These are phyloP conservation scores for Microctenopoma stevenorrisi DNA, from an alignment of 2,797 vertebrate species.

Conservation along the genomic window DNA sequence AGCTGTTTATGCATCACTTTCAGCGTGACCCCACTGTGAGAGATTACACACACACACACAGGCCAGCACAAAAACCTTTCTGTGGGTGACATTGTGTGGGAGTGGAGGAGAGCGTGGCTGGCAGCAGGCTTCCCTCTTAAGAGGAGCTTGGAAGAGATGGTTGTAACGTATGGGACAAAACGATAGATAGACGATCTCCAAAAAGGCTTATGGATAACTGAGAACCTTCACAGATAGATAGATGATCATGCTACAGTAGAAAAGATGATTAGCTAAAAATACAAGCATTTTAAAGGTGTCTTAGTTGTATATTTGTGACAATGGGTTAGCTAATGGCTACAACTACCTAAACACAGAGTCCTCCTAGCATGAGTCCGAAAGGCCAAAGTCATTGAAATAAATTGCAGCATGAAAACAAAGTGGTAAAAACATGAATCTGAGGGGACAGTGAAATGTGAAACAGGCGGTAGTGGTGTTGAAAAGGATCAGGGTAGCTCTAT, in stretches of 20 bases:
- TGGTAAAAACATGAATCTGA: neutral
- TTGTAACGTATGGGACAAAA: conserved; percentile 2
- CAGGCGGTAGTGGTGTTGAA: conserved; percentile 23
- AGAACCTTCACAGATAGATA: neutral
- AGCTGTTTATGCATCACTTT: conserved; percentile 59
- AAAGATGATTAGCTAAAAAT: neutral
- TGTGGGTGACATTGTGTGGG: conserved; percentile 57
- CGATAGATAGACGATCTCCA: neutral
- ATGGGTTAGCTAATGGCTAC: too few species aligned
- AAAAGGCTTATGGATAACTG: too few species aligned
- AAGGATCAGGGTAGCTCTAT: conserved; percentile 26
- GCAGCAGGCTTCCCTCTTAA: conserved; percentile 63
- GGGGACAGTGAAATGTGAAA: conserved; percentile 11
- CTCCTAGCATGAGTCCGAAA: neutral
- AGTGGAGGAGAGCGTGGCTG: conserved; percentile 53
- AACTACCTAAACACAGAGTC: too few species aligned
- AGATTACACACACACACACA: conserved; percentile 24
- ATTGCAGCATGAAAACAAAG: neutral
- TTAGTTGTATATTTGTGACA: neutral
- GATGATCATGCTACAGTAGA: neutral
- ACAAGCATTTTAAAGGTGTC: neutral
- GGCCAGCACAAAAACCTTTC: conserved; percentile 24
- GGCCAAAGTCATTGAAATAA: conserved; percentile 4
- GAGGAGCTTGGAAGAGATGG: conserved; percentile 20
- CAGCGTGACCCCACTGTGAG: conserved; percentile 49